Base-by-base conservation (phyloP, 1,140 invertebrate species). In the Drosophila rufa region DNA sequence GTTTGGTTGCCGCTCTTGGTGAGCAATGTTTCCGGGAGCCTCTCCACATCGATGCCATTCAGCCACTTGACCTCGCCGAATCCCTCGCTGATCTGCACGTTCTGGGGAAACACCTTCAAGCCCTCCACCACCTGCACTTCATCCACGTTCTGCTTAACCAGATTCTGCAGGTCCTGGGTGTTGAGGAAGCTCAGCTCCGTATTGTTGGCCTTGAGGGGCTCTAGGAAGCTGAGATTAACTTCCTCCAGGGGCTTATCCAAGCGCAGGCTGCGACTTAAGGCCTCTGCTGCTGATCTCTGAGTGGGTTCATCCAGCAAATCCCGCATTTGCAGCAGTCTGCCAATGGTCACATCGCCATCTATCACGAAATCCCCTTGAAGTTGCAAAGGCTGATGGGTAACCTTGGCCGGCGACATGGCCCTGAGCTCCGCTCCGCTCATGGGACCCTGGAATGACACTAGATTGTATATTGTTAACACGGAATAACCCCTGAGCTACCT, bases 1-100 rank as follows among this genome's bases (percentile, higher is more conserved):
- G 59, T 91, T 68, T 94, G 94, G 67, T 94, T 93, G n/a, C 75
- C 83, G 53, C 77, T 82, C n/a, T 85, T 91, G n/a, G 78, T 85
- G 9, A 94, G 65, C 17, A 93, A 45, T 36, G 79, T 76, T 22
- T 91, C 76, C 7, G 92, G 67, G 3, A 94, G 74, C 8, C 86
- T 59, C 43, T 87, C 67, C 61, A 94, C 89, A 40, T 82, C 77
- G 27, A 94, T 92, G 30, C 93, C 93, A 65, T 82, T 84, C n/a
- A 94, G 76, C 46, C 78, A 74, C 83, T 94, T 93, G 4, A 87
- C 58, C 36, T 93, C 82, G 9, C 82, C 79, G 15, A 84, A 84
- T 14, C 92, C 91, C 38, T 90, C 74, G 2, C 68, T 56, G 14
- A 94, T 80, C 71, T 83, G 90, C 12, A 91, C 27, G 22, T 64